Evolutionary conservation across 2,797 vertebrate genomes (phyloP), one percentile per base, ranked within the genome.

Genomic region (Rachycentron canadum): DNA sequence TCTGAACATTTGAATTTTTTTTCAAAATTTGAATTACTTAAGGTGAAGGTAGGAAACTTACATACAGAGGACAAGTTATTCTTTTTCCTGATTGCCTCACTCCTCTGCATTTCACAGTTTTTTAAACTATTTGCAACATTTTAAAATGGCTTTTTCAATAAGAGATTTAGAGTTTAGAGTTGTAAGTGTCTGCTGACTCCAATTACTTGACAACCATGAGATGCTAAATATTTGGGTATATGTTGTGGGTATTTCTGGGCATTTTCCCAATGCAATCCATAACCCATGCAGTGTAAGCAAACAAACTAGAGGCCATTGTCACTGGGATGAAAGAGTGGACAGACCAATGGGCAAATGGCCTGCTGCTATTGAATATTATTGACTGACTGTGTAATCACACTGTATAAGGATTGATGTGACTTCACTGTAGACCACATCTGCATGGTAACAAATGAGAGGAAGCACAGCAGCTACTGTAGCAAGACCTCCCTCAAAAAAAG

Each of bases 371-470:
- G 84, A 90, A 81, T 73, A 61, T 77, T 86, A 87, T 86, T 86
- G 79, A 91, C 81, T 70, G 74, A 49, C 81, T 32, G 50, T 76
- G 86, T 82, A 82, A 76, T 88, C 86, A 53, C 17, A 53, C 82
- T 76, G 81, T 88, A 78, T 74, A 71, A 88, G 81, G 89, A 91
- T 93, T 86, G 84, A 88, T 91, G 86, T 56, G 73, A 72, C 83
- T 72, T 69, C 80, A 82, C 82, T 84, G 85, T 78, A 73, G 82
- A 87, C 83, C 85, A 86, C 84, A 91, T 90, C 86, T 91, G 86
- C 86, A 93, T 89, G 77, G 71, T 90, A 87, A 92, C 71, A 86
- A 92, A 92, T 90, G 77, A 41, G 62, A 75, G 86, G 70, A 84
- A 89, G 81, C 83, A 81, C 63, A 90, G 78, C 87, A 78, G 76